Evolutionary conservation across 2,113 vertebrate species (phyloP).

Genomic region (human): DNA sequence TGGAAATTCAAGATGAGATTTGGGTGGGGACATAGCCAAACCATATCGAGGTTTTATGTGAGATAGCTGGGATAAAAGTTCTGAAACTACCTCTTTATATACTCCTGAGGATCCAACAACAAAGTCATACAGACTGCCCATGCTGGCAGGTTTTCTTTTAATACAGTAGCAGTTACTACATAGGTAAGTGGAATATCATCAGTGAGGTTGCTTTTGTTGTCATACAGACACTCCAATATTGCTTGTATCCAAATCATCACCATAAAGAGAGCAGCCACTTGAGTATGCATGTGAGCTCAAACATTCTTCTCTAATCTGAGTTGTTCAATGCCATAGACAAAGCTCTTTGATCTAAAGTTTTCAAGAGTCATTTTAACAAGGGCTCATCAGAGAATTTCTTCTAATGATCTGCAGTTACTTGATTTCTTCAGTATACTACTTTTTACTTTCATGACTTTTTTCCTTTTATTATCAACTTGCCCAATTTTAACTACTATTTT

Average conservation of each 20-base stretch:
- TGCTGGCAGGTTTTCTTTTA: background rate
- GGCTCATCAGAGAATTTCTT: background rate
- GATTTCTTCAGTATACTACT: background rate
- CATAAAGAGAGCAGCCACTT: background rate
- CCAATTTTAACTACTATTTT: background rate
- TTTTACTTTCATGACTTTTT: background rate
- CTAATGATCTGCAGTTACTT: background rate
- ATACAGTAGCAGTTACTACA: background rate
- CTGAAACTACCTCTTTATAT: background rate
- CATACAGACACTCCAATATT: background rate
- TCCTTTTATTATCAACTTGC: background rate
- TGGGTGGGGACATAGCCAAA: too few species aligned
- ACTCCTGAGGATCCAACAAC: too few species aligned
- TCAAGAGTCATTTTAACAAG: background rate
- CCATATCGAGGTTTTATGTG: background rate
- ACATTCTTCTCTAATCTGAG: background rate
- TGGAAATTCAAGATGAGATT: too few species aligned
- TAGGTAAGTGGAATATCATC: background rate
- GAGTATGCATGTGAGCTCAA: background rate
- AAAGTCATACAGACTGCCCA: background rate
- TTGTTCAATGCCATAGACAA: background rate
- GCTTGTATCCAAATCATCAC: background rate
- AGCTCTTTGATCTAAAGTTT: background rate
- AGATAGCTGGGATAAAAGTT: background rate
- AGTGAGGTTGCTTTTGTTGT: background rate